Evolutionary conservation across 35 echinoderm and acorn worm genomes (phyloP), one percentile per base, ranked within the genome.

Genomic region (Anneissia japonica): DNA sequence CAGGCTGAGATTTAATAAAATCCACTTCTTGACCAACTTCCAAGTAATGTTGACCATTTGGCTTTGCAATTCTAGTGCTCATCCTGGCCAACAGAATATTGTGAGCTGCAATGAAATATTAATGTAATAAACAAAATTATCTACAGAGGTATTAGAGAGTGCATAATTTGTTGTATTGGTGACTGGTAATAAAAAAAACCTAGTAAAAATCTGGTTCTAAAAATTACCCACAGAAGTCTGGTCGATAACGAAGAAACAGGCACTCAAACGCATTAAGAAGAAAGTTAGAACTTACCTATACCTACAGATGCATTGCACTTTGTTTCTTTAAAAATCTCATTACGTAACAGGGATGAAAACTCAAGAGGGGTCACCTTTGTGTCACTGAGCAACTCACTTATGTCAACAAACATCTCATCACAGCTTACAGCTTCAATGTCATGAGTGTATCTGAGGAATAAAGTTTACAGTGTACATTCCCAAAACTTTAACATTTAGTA

Each of bases 351-450:
- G 31, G 37, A 16, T 31, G 77, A 74, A 78, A 99, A 82, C 32
- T 94, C 91, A 40, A 89, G 74, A 0, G 92, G 83, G 83, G 89
- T 74, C 1, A 84, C 83, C 29, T 80, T 81, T 0, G 92, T 99
- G 37, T 93, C 91, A 46, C 73, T 79, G 30, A 94, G 31, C 6
- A 99, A 55, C 0, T 86, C 84, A 0, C 82, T 87, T 30, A 99
- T 86, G 37, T 99, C 96, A 33, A 94, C 92, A 37, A 99, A 88
- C 96, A 99, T 99, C 51, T 99, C 96, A 64, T 94, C 92, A 79
- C 92, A 99, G 73, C 96, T 99, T 1, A 99, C 96, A 4, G 96
- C 96, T 85, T 99, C 96, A 39, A 99, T 99, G 79, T 99, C 89
- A 92, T 99, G 96, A 4, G 96, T 99, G 79, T 99, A 99, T 31